Conservation (phyloP, 2,797 vertebrate genomes). For the Taenioides sp. region DNA sequence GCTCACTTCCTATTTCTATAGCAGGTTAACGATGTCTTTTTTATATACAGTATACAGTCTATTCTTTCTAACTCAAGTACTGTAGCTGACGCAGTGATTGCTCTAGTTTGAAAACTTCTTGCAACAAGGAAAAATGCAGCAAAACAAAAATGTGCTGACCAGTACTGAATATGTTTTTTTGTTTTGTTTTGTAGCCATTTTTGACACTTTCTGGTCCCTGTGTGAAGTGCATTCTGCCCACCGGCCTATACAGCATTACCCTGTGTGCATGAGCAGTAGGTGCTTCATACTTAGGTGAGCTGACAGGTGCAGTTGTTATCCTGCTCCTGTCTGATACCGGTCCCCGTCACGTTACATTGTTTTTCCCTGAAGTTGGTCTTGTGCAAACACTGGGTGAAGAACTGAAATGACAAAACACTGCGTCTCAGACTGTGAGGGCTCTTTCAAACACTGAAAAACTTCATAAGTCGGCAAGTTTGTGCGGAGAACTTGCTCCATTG, state of each 20-base stretch:
- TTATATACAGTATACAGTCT: no score
- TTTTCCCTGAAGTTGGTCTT: conserved; percentile 24
- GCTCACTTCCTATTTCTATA: no score
- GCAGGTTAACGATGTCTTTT: no score
- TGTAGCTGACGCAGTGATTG: no score
- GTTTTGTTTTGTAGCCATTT: not conserved
- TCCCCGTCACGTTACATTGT: conserved; percentile 9
- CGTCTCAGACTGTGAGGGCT: conserved; percentile 9
- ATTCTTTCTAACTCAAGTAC: not conserved
- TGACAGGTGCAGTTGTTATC: conserved; percentile 14
- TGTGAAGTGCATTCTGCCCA: not conserved
- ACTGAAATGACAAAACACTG: conserved; percentile 22
- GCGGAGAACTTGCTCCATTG: not conserved
- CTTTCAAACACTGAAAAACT: not conserved
- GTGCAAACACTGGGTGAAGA: conserved; percentile 13
- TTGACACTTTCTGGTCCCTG: not conserved
- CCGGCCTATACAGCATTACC: not conserved
- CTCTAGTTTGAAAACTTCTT: no score
- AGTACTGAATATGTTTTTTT: not conserved
- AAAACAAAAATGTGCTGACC: conserved; percentile 1
- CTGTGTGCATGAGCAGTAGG: conserved; percentile 7
- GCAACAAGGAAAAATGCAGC: not conserved
- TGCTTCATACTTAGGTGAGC: not conserved
- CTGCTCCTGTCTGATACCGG: conserved; percentile 14
- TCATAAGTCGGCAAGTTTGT: conserved; percentile 12